Conservation (phyloP, 2,113 vertebrate species). For the Neolamprologus sp. region DNA sequence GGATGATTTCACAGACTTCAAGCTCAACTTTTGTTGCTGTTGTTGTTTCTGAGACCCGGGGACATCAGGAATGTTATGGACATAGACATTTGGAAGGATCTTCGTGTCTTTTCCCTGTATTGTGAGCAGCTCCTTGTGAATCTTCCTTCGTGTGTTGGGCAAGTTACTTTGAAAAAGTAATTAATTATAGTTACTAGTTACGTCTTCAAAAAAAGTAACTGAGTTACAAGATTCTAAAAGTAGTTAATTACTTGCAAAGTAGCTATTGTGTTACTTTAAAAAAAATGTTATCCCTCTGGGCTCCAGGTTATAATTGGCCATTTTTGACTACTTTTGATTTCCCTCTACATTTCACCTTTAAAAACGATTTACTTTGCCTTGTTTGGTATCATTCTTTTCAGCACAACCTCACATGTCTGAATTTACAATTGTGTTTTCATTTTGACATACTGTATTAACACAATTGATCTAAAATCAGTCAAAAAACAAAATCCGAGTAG, state of each 20-base stretch:
- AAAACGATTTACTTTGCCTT: background rate
- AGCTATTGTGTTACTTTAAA: background rate
- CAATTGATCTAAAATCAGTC: background rate
- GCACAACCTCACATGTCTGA: background rate
- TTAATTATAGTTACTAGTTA: background rate
- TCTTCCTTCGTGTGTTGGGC: background rate
- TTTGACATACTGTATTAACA: background rate
- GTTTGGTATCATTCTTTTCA: background rate
- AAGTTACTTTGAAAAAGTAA: background rate
- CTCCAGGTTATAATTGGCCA: background rate
- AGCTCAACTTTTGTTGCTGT: background rate
- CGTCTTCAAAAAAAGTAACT: background rate
- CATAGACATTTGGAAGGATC: background rate
- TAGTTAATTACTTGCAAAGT: background rate
- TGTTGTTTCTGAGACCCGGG: background rate
- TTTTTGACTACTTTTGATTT: background rate
- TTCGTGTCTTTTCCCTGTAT: background rate
- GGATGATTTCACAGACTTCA: background rate
- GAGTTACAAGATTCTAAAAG: background rate
- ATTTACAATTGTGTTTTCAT: background rate
- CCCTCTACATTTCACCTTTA: background rate
- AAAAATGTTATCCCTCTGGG: accelerated
- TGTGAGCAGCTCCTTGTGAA: background rate
- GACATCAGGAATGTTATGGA: background rate
- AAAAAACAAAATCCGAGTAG: background rate